Conservation (phyloP, 2,113 vertebrate genomes). For the Recurvirostra avosetta region DNA sequence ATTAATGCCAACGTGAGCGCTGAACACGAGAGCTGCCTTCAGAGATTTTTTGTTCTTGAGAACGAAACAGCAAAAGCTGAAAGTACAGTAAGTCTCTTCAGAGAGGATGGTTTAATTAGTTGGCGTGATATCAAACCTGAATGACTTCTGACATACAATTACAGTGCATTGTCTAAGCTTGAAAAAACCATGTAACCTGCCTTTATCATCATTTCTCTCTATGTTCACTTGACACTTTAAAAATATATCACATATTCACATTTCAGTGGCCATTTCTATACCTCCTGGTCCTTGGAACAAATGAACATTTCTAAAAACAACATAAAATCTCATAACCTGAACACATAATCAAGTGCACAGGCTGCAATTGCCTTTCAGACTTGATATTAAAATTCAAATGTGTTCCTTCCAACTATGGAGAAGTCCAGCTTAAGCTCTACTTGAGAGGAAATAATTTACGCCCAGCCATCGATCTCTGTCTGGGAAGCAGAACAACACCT, state of each 20-base stretch:
- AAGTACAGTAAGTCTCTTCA: background rate
- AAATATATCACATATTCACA: background rate
- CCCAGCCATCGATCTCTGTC: background rate
- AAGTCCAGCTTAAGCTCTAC: background rate
- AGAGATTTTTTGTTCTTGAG: background rate
- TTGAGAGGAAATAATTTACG: background rate
- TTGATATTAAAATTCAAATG: background rate
- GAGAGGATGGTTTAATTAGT: slow-evolving; percentile 36
- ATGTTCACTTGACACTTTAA: background rate
- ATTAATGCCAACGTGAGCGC: background rate
- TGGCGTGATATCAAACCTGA: background rate
- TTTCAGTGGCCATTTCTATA: background rate
- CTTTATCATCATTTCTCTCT: background rate
- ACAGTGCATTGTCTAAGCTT: background rate
- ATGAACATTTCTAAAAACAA: background rate
- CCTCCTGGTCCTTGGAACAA: background rate
- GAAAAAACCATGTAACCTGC: background rate
- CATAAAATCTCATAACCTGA: background rate
- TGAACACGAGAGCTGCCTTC: background rate
- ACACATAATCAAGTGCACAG: background rate
- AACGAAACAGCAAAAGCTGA: background rate
- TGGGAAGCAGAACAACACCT: background rate
- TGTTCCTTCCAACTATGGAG: background rate
- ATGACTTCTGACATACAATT: slow-evolving; percentile 7
- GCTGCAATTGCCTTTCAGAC: background rate